Conservation (phyloP, 2,113 vertebrate species). For the Grallaria varia region DNA sequence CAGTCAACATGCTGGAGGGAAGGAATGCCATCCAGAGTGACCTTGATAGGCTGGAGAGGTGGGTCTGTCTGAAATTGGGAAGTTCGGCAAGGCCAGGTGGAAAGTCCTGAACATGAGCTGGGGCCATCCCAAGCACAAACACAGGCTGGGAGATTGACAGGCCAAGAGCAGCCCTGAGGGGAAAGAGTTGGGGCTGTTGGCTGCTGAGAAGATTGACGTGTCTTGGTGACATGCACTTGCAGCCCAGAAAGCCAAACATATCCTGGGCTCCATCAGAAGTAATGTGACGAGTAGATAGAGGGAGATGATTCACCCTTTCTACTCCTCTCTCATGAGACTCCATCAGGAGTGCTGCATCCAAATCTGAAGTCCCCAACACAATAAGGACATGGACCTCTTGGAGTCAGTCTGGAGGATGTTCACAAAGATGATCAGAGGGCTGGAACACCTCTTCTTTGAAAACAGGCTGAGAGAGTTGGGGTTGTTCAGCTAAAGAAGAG, state of each 20-base stretch:
- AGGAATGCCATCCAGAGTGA: background rate
- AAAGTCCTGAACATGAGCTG: background rate
- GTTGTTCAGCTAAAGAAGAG: background rate
- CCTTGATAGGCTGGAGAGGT: background rate
- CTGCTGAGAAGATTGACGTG: background rate
- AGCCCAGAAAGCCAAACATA: background rate
- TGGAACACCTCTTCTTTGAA: background rate
- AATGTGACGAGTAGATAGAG: background rate
- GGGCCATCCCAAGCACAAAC: background rate
- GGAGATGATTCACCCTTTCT: background rate
- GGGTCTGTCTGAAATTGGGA: background rate
- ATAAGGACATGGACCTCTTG: background rate
- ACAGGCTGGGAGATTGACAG: background rate
- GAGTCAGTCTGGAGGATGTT: background rate
- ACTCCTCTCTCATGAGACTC: background rate
- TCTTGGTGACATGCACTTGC: background rate
- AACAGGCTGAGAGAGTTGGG: background rate
- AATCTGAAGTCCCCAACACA: background rate
- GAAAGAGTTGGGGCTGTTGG: rapidly evolving
- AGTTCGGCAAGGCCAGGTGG: background rate
- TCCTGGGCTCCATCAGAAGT: background rate
- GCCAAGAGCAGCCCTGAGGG: background rate
- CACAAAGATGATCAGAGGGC: background rate
- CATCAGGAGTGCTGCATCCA: background rate
- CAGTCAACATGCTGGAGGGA: background rate